These are phyloP conservation scores for Lepus europaeus DNA, from an alignment of 2,113 vertebrate genomes.

Conservation along the genomic window DNA sequence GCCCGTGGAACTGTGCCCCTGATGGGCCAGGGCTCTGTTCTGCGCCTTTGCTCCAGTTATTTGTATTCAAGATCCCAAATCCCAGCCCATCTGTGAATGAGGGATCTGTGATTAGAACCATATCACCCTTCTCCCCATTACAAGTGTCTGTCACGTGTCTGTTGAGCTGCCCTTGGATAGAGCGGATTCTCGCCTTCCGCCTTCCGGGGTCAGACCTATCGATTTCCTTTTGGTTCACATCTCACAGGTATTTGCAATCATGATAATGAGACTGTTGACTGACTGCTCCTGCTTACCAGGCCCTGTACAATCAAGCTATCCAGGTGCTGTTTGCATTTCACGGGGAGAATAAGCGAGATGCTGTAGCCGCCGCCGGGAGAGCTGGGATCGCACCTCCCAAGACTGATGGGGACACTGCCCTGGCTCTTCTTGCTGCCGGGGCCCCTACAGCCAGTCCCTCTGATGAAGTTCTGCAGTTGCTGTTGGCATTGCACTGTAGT, in stretches of 20 bases:
- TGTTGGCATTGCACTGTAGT: neutral
- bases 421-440: neutral
- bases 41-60: constrained; percentile 29
- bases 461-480: neutral
- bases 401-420: accelerated
- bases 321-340: neutral
- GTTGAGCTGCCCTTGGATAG: constrained; percentile 1
- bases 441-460: too few species aligned
- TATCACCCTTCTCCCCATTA: neutral
- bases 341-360: neutral
- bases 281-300: neutral
- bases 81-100: constrained; percentile 8
- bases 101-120: neutral
- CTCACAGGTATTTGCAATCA: constrained; percentile 38
- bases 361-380: neutral
- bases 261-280: neutral
- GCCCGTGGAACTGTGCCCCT: constrained; percentile 66
- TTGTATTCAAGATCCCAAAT: neutral
- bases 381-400: neutral
- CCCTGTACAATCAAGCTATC: neutral
- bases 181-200: constrained; percentile 29
- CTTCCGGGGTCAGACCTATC: neutral
- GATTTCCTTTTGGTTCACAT: constrained; percentile 33
- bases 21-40: constrained; percentile 56
- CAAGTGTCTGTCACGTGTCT: neutral